These are phyloP conservation scores for Periplaneta americana DNA, from an alignment of 1,140 invertebrate genomes.

Conservation along the genomic window DNA sequence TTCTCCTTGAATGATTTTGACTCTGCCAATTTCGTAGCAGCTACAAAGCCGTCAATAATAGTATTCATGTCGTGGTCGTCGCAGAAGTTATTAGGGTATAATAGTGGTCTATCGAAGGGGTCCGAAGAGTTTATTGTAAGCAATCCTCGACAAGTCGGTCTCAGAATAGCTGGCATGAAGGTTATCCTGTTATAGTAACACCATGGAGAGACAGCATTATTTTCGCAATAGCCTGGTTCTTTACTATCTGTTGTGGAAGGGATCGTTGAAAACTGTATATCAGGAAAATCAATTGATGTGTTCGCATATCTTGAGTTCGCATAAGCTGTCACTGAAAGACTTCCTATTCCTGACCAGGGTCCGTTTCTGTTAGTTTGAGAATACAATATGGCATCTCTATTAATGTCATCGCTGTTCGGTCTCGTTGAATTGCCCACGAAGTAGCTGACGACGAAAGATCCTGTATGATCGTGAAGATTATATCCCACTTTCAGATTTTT, in stretches of 20 bases:
- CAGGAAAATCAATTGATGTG: conserved; percentile 46
- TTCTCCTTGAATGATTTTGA: background rate
- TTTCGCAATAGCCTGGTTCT: conserved; percentile 18
- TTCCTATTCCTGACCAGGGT: conserved; percentile 40
- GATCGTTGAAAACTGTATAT: conserved; percentile 64
- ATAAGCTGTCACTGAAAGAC: conserved; percentile 46
- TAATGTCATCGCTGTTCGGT: conserved; percentile 26
- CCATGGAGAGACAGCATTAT: conserved; percentile 14
- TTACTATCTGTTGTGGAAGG: background rate
- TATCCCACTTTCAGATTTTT: conserved; percentile 62
- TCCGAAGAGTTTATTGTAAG: conserved; percentile 53
- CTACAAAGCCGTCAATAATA: conserved; percentile 49
- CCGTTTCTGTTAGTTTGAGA: conserved; percentile 41
- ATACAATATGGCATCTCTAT: conserved; percentile 28
- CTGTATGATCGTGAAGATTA: conserved; percentile 67
- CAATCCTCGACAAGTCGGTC: conserved; percentile 51
- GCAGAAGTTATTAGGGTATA: conserved; percentile 87
- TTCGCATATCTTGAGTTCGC: conserved; percentile 43
- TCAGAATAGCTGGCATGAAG: conserved; percentile 56
- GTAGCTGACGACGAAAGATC: conserved; percentile 56
- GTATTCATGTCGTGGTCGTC: conserved; percentile 70
- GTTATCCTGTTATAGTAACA: conserved; percentile 24
- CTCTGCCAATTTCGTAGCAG: background rate
- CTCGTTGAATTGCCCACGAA: conserved; percentile 38
- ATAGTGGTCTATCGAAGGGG: conserved; percentile 73